phyloP scores from a whole-genome alignment of 2,113 vertebrate genomes.

The Leptosomus discolor region DNA sequence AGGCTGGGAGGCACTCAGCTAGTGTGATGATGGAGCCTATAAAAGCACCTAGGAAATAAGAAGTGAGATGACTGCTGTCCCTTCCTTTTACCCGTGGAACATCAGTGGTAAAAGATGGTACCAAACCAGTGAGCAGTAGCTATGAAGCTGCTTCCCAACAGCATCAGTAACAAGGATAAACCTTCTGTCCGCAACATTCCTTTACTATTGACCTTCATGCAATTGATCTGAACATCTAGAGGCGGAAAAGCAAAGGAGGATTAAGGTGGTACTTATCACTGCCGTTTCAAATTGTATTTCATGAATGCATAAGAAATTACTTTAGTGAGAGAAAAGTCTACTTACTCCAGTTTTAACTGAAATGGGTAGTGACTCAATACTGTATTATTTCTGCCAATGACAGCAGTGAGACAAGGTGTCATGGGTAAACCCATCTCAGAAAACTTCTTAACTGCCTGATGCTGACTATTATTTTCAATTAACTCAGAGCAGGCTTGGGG shows the following conservation, averaged over 20 bases:
- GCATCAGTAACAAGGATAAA: neutral
- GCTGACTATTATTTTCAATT: neutral
- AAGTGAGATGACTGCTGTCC: neutral
- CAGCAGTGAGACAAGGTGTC: neutral
- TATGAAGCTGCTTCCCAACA: neutral
- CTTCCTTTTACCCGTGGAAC: neutral
- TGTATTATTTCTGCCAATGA: neutral
- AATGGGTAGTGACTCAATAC: neutral
- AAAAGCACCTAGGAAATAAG: neutral
- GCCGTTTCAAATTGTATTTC: neutral
- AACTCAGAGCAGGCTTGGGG: neutral
- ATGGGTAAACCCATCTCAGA: neutral
- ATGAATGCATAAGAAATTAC: neutral
- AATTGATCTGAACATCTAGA: neutral
- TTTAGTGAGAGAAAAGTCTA: neutral
- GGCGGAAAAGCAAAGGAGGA: neutral
- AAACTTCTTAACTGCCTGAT: neutral
- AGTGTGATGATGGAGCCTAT: neutral
- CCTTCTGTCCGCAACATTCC: neutral
- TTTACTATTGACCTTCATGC: neutral
- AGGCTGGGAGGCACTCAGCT: neutral
- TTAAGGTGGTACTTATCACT: neutral
- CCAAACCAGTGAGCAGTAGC: neutral
- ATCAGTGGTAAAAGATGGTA: neutral
- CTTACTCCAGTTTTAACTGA: slow-evolving; percentile 1